Conservation (phyloP, 1,140 invertebrate species). For the Phenacoccus solenopsis region DNA sequence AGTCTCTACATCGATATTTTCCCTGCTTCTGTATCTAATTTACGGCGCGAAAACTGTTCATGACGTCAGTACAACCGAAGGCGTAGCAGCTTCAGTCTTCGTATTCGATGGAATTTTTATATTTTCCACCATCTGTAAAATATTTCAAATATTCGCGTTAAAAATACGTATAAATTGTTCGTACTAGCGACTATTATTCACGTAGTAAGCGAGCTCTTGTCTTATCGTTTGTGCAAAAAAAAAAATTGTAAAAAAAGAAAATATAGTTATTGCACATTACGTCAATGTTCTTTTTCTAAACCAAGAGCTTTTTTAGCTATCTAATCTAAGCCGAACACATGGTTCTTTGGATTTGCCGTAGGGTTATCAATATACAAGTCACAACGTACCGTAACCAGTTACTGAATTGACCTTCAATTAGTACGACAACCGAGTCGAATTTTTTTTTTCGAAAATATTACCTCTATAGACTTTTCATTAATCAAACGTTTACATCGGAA, state of each 20-base stretch:
- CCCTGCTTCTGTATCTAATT: background rate
- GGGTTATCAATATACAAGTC: too few relatives aligned
- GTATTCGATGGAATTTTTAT: background rate
- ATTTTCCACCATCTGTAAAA: background rate
- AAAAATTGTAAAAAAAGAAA: too few relatives aligned
- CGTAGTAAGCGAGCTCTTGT: too few relatives aligned
- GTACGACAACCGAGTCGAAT: background rate
- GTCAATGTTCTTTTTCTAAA: too few relatives aligned
- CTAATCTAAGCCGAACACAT: background rate
- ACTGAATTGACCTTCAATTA: background rate
- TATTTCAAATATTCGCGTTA: too few relatives aligned
- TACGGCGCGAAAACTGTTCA: slow-evolving; percentile 4
- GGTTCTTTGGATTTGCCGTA: background rate
- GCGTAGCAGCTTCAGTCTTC: background rate
- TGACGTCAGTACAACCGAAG: slow-evolving; percentile 8
- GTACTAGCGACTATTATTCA: too few relatives aligned
- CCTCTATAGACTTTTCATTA: too few relatives aligned
- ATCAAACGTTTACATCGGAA: too few relatives aligned
- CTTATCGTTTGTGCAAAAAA: too few relatives aligned
- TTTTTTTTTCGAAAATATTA: background rate
- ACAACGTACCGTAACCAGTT: background rate
- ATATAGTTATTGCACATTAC: too few relatives aligned
- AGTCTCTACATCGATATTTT: background rate
- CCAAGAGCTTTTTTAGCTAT: background rate
- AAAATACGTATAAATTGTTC: too few relatives aligned